Base-by-base conservation (phyloP, 2,797 vertebrate genomes). In the Phataginus tetradactyla region DNA sequence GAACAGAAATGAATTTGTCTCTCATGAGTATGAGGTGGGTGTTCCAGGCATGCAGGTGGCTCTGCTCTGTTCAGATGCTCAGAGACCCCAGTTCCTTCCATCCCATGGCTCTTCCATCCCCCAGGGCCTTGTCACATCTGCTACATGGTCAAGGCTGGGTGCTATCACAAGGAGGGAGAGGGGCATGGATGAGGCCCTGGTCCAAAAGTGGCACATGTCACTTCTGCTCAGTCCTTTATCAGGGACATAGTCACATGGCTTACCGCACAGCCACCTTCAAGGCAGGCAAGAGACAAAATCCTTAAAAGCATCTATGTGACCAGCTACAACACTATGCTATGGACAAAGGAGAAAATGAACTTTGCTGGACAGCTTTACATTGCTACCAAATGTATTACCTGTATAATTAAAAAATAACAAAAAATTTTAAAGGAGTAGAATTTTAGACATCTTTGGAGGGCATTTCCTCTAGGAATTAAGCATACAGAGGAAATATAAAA, bases 341-440 rank as follows among this genome's bases (percentile, higher is more conserved):
- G 5, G 72, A 84, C 51, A 59, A 42, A 39, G 71, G 68, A 90
- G 95, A 83, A 94, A 64, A 89, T 95, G 64, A 92, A 74, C 87
- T 94, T 80, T 84, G 39, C 37, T 51, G 61, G 51, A 34, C 20
- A 53, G 64, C 29, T 86, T 53, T 75, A 53, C 61, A 34, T 45
- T 17, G 55, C 64, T 59, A 75, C 75, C 75, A 27, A 75, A 77
- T 51, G 20, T 81, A 39, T 95, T 39, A 72, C 86, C 79, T 78
- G 72, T 89, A 53, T 66, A 81, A 89, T 80, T 80, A 90, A 93
- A 83, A 89, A 57, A 23, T 29, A 20, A 12, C n/a, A 42, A 27
- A 78, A 87, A 25, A 59, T 79, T 32, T 51, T 45, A 88, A 92
- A 79, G 57, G 42, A 59, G 45, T 63, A 51, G 83, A 59, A 59